These are phyloP conservation scores for Dasysyrphus tricinctus DNA, from an alignment of 2,888 invertebrate species.

Conservation along the genomic window DNA sequence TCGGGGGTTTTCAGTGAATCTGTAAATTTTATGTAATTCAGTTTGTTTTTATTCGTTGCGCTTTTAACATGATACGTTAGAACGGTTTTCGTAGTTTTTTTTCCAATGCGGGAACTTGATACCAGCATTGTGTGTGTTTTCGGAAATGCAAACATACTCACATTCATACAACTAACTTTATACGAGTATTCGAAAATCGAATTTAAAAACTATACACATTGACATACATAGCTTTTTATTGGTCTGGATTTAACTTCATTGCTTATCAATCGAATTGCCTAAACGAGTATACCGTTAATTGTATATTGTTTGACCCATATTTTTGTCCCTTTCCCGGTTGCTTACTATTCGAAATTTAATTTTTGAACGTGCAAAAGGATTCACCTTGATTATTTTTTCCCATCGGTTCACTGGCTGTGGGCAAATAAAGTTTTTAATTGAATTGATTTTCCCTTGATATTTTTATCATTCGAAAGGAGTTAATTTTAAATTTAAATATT, in stretches of 20 bases:
- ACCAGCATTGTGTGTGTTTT: neutral
- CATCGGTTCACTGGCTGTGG: neutral
- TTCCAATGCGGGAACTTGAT: constrained; percentile 17
- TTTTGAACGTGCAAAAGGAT: constrained; percentile 2
- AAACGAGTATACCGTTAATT: neutral
- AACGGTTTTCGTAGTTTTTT: constrained; percentile 61
- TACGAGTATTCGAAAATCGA: neutral
- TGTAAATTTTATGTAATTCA: constrained; percentile 76
- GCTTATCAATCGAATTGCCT: neutral
- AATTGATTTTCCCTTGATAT: neutral
- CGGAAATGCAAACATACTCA: neutral
- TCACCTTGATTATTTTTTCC: neutral
- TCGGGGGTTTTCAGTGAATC: constrained; percentile 66
- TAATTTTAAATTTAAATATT: neutral
- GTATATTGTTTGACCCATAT: constrained; percentile 5
- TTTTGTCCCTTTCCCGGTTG: neutral
- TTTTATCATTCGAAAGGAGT: neutral
- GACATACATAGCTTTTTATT: neutral
- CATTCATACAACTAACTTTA: neutral
- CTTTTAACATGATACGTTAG: constrained; percentile 76
- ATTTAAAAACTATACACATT: neutral
- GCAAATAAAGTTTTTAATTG: neutral
- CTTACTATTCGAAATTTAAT: constrained; percentile 7
- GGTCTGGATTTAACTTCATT: neutral
- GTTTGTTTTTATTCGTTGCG: constrained; percentile 78